Conservation (phyloP, 2,113 vertebrate species). For the Marmota flaviventris region DNA sequence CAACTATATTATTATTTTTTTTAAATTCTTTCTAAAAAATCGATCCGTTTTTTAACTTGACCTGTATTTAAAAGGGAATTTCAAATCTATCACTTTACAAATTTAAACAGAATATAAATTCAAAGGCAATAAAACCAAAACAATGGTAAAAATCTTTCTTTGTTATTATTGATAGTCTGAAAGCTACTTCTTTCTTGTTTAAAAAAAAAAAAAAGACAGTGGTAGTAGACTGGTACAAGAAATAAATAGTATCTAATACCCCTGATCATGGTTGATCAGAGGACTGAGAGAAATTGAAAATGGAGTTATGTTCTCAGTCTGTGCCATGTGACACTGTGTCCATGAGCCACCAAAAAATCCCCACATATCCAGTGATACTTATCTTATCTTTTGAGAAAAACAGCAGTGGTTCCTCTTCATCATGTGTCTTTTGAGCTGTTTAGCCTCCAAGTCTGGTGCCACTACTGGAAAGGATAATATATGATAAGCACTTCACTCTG, state of each 20-base stretch:
- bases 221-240: not conserved
- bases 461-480: not conserved
- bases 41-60: not conserved
- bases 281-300: conserved; percentile 18
- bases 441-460: not conserved
- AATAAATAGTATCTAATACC: not conserved
- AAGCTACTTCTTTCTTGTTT: not conserved
- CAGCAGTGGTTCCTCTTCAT: not conserved
- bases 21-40: not conserved
- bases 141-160: not conserved
- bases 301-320: not conserved
- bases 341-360: not conserved
- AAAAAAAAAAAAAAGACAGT: not conserved
- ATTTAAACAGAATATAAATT: not conserved
- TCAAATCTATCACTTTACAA: conserved; percentile 2
- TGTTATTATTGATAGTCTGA: not conserved
- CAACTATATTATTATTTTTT: not conserved
- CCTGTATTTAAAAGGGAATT: not conserved
- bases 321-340: not conserved
- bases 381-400: not conserved
- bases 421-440: not conserved
- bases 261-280: conserved; percentile 25
- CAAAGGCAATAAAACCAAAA: conserved; percentile 20
- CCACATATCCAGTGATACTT: not conserved
- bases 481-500: not conserved